These are phyloP conservation scores for Tenebrio molitor DNA, from an alignment of 1,140 invertebrate genomes.

Conservation along the genomic window DNA sequence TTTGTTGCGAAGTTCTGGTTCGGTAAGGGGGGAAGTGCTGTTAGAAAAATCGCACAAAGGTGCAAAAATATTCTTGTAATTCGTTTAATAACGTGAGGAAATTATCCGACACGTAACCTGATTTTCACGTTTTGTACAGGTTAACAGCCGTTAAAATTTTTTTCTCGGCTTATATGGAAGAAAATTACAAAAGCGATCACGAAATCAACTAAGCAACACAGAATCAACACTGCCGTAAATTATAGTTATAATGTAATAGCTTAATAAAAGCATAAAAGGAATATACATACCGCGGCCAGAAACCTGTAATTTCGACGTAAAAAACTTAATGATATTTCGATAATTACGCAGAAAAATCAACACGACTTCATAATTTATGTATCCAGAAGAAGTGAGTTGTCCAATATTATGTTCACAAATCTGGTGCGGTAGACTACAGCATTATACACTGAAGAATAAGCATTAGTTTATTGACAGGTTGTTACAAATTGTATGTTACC, in stretches of 20 bases:
- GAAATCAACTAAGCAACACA: conserved; percentile 30
- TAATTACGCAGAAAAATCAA: conserved; percentile 16
- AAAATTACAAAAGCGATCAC: conserved; percentile 33
- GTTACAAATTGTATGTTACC: conserved; percentile 36
- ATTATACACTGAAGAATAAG: conserved; percentile 17
- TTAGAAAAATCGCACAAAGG: background rate
- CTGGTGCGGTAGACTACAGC: background rate
- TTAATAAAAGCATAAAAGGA: conserved; percentile 41
- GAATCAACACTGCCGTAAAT: conserved; percentile 42
- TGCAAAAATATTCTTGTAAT: background rate
- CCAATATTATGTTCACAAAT: background rate
- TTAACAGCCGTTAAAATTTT: conserved; percentile 18
- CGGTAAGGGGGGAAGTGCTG: background rate
- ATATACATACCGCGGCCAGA: conserved; percentile 17
- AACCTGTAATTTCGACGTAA: conserved; percentile 33
- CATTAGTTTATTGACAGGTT: conserved; percentile 39
- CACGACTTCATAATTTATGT: background rate
- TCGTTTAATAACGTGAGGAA: conserved; percentile 18
- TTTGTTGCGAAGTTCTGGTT: background rate
- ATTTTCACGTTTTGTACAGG: conserved; percentile 17
- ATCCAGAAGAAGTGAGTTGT: background rate
- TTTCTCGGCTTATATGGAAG: conserved; percentile 17
- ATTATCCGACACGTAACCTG: conserved; percentile 6
- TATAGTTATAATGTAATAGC: conserved; percentile 42
- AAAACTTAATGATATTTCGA: conserved; percentile 19